Evolutionary conservation across 2,113 vertebrate species (phyloP).

Genomic region (Sturnus vulgaris): DNA sequence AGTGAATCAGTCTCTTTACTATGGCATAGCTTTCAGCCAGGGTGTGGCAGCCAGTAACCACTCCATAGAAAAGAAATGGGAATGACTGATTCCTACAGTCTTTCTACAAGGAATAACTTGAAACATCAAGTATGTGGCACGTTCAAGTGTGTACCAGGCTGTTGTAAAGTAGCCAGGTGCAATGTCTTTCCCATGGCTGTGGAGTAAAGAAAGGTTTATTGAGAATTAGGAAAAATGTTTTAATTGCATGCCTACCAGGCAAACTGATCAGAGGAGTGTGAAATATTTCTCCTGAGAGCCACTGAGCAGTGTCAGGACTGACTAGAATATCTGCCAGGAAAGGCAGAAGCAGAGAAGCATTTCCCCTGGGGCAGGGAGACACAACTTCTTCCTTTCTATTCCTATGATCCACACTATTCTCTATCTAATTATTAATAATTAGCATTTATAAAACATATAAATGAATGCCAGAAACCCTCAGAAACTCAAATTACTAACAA

Average conservation of each 20-base stretch:
- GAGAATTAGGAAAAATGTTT: not conserved
- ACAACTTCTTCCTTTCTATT: not conserved
- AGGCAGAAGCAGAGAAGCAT: not conserved
- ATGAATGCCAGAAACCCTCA: not conserved
- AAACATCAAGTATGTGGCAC: not conserved
- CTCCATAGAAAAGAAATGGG: not conserved
- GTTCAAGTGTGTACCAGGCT: fast-evolving
- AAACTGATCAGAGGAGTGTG: not conserved
- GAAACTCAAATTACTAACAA: not conserved
- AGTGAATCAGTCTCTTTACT: not conserved
- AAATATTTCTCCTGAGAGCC: not conserved
- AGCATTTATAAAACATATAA: not conserved
- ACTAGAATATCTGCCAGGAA: not conserved
- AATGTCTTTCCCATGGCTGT: fast-evolving
- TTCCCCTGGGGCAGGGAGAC: not conserved
- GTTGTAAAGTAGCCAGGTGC: not conserved
- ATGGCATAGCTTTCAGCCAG: not conserved
- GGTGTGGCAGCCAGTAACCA: no score
- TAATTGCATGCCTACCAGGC: not conserved
- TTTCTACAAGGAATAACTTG: not conserved
- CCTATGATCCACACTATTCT: not conserved
- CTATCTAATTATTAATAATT: not conserved
- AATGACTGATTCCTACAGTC: not conserved
- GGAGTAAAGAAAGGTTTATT: not conserved
- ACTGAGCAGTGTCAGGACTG: not conserved